phyloP scores from a whole-genome alignment of 2,113 vertebrate species.

The Caranx ignobilis region DNA sequence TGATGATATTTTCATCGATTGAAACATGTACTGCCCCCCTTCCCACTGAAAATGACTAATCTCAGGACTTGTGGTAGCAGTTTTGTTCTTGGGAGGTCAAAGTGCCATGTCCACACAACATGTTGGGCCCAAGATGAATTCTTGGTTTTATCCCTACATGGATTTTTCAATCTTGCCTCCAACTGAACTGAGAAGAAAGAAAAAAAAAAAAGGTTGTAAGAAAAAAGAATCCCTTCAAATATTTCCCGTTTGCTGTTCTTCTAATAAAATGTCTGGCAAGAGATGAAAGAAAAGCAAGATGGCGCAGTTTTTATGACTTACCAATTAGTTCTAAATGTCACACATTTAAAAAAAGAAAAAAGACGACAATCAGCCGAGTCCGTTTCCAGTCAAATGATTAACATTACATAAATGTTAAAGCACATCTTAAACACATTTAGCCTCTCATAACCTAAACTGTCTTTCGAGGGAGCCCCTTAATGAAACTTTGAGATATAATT shows the following conservation, averaged over 20 bases:
- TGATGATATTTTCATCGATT: conserved; percentile 85
- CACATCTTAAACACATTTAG: background rate
- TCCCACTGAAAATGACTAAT: conserved; percentile 78
- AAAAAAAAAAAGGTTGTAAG: background rate
- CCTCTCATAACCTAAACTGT: background rate
- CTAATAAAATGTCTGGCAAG: conserved; percentile 14
- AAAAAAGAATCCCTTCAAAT: conserved; percentile 3
- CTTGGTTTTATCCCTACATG: conserved; percentile 69
- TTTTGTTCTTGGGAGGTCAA: conserved; percentile 73
- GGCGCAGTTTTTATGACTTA: conserved; percentile 14
- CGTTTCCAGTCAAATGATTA: conserved; percentile 3
- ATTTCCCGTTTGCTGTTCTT: conserved; percentile 33
- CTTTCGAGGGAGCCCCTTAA: background rate
- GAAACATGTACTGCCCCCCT: conserved; percentile 72
- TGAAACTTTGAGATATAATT: background rate
- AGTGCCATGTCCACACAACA: conserved; percentile 67
- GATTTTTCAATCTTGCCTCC: conserved; percentile 69
- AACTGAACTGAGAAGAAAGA: conserved; percentile 26
- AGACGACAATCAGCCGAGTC: background rate
- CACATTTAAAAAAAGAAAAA: background rate
- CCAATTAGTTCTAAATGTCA: conserved; percentile 49
- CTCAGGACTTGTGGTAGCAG: conserved; percentile 54
- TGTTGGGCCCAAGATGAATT: conserved; percentile 67
- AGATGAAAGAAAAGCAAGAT: conserved; percentile 1
- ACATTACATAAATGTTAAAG: conserved; percentile 21